Evolutionary conservation across 2,113 vertebrate genomes (phyloP).

Genomic region (Ceratotherium simum): DNA sequence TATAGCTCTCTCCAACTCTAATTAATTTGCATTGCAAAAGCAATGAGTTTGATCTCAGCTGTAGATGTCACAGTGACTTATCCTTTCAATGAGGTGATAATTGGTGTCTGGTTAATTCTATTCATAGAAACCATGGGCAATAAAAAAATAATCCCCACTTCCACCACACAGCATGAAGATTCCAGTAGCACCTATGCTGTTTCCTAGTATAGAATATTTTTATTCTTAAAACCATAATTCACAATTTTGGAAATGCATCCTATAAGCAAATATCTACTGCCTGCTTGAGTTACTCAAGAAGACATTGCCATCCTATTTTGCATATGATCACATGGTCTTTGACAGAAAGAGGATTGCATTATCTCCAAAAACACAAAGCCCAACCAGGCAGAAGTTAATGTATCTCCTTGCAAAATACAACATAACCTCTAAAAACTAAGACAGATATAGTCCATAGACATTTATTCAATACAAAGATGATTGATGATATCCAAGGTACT

Average conservation of each 20-base stretch:
- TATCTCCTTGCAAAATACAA: background rate
- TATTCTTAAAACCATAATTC: conserved; percentile 59
- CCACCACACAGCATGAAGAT: conserved; percentile 63
- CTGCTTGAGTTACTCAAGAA: background rate
- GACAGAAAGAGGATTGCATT: background rate
- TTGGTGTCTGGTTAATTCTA: conserved; percentile 79
- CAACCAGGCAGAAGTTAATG: background rate
- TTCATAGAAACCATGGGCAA: conserved; percentile 57
- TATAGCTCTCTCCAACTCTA: conserved; percentile 68
- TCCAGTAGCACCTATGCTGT: conserved; percentile 59
- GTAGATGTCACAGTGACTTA: conserved; percentile 78
- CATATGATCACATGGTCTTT: background rate
- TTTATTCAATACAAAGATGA: background rate
- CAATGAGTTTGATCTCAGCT: conserved; percentile 79
- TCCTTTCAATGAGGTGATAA: conserved; percentile 78
- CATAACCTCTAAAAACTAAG: background rate
- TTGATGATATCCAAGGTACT: background rate
- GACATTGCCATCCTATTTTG: background rate
- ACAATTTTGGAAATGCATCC: conserved; percentile 9
- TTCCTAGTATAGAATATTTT: conserved; percentile 40
- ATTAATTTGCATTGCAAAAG: conserved; percentile 81
- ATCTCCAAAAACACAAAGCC: background rate
- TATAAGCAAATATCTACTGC: conserved; percentile 17
- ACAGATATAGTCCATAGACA: background rate
- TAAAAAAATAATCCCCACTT: conserved; percentile 75